Conservation (phyloP, 1,140 invertebrate species). For the Hyles vespertilio region DNA sequence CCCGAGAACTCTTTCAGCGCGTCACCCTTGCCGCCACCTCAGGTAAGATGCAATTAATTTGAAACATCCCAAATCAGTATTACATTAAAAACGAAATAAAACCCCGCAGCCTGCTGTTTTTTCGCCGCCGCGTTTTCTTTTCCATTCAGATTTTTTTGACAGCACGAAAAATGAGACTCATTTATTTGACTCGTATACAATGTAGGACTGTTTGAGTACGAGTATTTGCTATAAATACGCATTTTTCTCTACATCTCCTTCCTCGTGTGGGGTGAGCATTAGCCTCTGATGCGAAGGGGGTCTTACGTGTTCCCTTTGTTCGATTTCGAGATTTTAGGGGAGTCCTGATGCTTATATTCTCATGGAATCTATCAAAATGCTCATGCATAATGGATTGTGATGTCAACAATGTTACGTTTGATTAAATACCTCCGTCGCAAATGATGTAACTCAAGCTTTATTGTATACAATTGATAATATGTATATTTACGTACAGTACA, state of each 20-base stretch:
- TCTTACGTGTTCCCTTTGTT: constrained; percentile 71
- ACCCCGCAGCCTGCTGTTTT: constrained; percentile 63
- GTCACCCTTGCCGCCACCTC: constrained; percentile 62
- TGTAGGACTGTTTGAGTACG: constrained; percentile 74
- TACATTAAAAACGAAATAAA: constrained; percentile 74
- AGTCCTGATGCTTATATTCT: constrained; percentile 65
- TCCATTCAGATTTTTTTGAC: constrained; percentile 75
- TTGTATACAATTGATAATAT: no score
- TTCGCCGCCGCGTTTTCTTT: constrained; percentile 70
- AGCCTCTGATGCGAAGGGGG: constrained; percentile 62
- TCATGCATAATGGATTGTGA: constrained; percentile 64
- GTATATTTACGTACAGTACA: no score
- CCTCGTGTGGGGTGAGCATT: constrained; percentile 69
- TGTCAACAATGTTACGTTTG: constrained; percentile 56
- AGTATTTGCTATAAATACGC: constrained; percentile 76
- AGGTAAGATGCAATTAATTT: constrained; percentile 74
- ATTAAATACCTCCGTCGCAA: constrained; percentile 36
- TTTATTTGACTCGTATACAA: constrained; percentile 76
- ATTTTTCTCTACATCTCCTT: constrained; percentile 75
- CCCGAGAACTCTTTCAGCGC: constrained; percentile 67
- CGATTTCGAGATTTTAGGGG: constrained; percentile 69
- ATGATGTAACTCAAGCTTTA: constrained; percentile 13
- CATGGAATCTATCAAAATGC: constrained; percentile 69
- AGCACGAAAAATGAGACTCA: constrained; percentile 74
- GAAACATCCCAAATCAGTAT: constrained; percentile 73